Conservation (phyloP, 2,888 invertebrate genomes). For the Hedychridium roseum region DNA sequence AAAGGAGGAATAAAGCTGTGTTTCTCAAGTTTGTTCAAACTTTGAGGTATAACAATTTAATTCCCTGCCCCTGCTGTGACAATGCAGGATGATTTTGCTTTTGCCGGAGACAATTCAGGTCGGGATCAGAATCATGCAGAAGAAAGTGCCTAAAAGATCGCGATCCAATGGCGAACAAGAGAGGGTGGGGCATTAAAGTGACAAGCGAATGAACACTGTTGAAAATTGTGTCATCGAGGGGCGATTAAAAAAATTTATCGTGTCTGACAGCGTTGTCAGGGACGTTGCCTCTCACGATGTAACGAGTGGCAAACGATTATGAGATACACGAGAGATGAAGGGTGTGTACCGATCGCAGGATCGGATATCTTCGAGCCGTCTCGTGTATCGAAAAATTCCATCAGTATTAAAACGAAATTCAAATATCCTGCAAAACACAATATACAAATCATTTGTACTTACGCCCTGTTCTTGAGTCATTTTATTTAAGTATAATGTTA, state of each 20-base stretch:
- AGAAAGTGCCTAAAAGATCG: too few species aligned
- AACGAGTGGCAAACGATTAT: slow-evolving; percentile 33
- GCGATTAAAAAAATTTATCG: slow-evolving; percentile 24
- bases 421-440: too few species aligned
- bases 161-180: slow-evolving; percentile 7
- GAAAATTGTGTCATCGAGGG: slow-evolving; percentile 18
- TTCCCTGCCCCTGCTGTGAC: too few species aligned
- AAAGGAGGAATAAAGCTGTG: too few species aligned
- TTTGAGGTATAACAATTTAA: too few species aligned
- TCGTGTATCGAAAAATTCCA: neutral
- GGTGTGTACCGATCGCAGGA: slow-evolving; percentile 21
- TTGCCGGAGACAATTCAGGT: too few species aligned
- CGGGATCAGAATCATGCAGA: too few species aligned
- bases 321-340: slow-evolving; percentile 24
- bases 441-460: too few species aligned
- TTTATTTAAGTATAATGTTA: too few species aligned
- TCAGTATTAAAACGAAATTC: neutral
- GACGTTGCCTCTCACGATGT: slow-evolving; percentile 28
- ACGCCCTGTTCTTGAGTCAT: too few species aligned
- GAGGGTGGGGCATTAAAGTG: neutral
- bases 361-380: slow-evolving; percentile 8
- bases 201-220: neutral
- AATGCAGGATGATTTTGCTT: too few species aligned
- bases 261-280: slow-evolving; percentile 22
- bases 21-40: too few species aligned